These are phyloP conservation scores for Calonectris borealis DNA, from an alignment of 2,113 vertebrate species.

Conservation along the genomic window DNA sequence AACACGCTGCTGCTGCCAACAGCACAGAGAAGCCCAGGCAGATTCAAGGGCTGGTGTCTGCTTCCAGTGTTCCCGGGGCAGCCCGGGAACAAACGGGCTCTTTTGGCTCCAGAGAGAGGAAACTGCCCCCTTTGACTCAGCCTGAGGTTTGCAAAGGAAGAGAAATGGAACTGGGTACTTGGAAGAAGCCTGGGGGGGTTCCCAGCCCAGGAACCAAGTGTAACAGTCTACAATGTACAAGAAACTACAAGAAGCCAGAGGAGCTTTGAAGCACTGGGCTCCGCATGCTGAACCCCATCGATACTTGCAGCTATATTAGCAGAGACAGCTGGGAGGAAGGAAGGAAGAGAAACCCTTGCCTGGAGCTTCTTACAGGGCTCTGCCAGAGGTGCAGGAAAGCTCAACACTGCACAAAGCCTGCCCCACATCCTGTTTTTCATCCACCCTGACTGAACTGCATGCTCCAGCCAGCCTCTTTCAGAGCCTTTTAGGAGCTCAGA, in stretches of 20 bases:
- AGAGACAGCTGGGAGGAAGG: background rate
- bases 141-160: background rate
- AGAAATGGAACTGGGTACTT: background rate
- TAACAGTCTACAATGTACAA: background rate
- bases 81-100: background rate
- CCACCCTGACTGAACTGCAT: background rate
- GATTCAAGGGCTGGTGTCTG: background rate
- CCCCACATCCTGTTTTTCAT: background rate
- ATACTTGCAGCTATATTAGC: background rate
- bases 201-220: background rate
- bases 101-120: background rate
- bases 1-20: background rate
- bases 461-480: background rate
- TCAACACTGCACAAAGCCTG: background rate
- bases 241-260: slow-evolving; percentile 32
- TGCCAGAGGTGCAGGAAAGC: background rate
- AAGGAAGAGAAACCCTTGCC: background rate
- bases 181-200: background rate
- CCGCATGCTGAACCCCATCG: background rate
- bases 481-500: background rate
- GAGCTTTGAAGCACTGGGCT: slow-evolving; percentile 60
- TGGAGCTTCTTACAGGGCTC: background rate
- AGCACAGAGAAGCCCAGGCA: background rate
- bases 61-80: background rate
- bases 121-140: background rate